Percentiles rank a stretch among this genome's conserved stretches.
Evolutionary conservation across 1,140 invertebrate species (phyloP).

Genomic region (Acromyrmex heyeri): DNA sequence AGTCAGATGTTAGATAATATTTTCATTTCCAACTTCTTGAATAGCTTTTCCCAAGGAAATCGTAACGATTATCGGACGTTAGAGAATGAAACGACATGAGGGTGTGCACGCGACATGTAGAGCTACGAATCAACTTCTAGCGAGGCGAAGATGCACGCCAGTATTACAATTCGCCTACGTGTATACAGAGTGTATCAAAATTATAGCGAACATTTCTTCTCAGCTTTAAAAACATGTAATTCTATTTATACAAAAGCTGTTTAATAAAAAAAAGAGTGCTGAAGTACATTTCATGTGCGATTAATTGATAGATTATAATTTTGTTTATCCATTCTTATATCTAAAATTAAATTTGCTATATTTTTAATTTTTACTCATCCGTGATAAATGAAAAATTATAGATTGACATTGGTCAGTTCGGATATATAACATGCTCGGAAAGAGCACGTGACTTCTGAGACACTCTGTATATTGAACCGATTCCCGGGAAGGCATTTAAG

Average conservation of each 20-base stretch:
- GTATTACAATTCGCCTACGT: conserved; percentile 61
- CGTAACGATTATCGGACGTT: conserved; percentile 19
- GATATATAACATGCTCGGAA: neutral
- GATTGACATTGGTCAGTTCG: neutral
- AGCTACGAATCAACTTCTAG: conserved; percentile 40
- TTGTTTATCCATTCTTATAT: neutral
- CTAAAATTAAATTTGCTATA: neutral
- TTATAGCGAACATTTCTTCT: neutral
- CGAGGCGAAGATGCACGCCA: conserved; percentile 8
- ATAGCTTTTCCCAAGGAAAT: conserved; percentile 14
- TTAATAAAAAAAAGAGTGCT: neutral
- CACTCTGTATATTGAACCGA: conserved; percentile 75
- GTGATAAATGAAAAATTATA: neutral
- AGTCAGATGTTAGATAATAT: conserved; percentile 57
- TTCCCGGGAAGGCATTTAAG: conserved; percentile 79
- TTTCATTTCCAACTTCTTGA: conserved; percentile 39
- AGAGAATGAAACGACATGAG: conserved; percentile 16
- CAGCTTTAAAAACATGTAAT: neutral
- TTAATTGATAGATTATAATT: neutral
- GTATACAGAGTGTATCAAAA: conserved; percentile 18
- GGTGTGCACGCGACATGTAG: conserved; percentile 20
- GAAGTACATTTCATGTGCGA: neutral
- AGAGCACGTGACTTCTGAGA: conserved; percentile 33
- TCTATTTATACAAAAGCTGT: neutral
- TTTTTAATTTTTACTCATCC: neutral